Base-by-base conservation (phyloP, 2,113 vertebrate genomes). In the Hyperoodon ampullatus region DNA sequence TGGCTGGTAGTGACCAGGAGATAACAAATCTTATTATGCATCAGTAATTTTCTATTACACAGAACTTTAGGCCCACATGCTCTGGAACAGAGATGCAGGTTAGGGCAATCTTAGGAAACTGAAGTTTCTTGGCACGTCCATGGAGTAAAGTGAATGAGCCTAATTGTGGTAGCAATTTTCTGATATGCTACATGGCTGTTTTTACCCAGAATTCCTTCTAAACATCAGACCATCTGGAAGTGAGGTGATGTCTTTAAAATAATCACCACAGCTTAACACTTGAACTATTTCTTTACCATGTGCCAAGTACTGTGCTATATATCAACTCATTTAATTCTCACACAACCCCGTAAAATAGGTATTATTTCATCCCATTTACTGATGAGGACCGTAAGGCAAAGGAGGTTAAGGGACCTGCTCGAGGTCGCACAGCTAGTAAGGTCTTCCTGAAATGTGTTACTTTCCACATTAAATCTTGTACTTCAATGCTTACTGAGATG, bases 191-290 rank as follows among this genome's bases (percentile, higher is more conserved):
- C 58, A 61, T 74, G 35, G 23, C 50, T 94, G 6, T 68, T 86
- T 88, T 83, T 82, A 92, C 7, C 55, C 75, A 82, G 58, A 84
- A 85, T 92, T 90, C 89, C 61, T 95, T 75, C 39, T 82, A 85
- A 8, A 91, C 35, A 96, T 88, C 14, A 89, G 65, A 71, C 9
- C 13, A 82, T 84, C 60, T 50, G 61, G 47, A 91, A 93, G 15
- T 94, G 74, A 53, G 61, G 21, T 65, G n/a, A 47, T 19, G 71
- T 33, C 23, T 93, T 72, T 88, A 90, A 81, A 90, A 78, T 72
- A 94, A 92, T 71, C 50, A 94, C 33, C 93, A 71, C 1, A 84
- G 75, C 61, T 82, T 88, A 90, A 75, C 33, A 80, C 24, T 58
- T 78, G 35, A 83, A 33, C 15, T 87, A 72, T 72, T 81, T 74